Evolutionary conservation across 2,797 vertebrate species (phyloP).

Genomic region (Oreonectes daqikongensis): DNA sequence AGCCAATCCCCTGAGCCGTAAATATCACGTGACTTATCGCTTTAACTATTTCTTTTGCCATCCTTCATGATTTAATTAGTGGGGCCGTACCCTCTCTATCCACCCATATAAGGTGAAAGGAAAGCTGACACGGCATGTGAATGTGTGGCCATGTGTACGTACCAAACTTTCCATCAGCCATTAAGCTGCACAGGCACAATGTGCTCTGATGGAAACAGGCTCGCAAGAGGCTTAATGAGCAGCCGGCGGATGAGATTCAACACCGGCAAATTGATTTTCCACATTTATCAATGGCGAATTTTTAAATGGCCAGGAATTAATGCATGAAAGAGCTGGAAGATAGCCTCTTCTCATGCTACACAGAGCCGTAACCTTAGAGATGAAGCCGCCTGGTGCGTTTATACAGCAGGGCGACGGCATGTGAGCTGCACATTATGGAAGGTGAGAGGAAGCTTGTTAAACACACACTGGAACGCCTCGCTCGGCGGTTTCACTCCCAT

Average conservation of each 20-base stretch:
- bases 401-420: conserved; percentile 17
- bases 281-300: conserved; percentile 69
- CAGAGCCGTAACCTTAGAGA: conserved; percentile 22
- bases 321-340: conserved; percentile 40
- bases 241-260: conserved; percentile 60
- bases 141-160: conserved; percentile 60
- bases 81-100: background rate
- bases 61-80: background rate
- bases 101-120: background rate
- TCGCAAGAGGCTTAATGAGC: conserved; percentile 72
- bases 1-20: background rate
- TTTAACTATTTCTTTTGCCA: background rate
- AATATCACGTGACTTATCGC: background rate
- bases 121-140: conserved; percentile 17
- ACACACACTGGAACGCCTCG: conserved; percentile 26
- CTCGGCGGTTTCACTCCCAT: conserved; percentile 40
- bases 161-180: conserved; percentile 60
- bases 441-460: conserved; percentile 53
- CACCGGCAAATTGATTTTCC: conserved; percentile 68
- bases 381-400: conserved; percentile 7
- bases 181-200: conserved; percentile 66
- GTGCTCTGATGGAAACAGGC: conserved; percentile 69
- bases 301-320: conserved; percentile 64
- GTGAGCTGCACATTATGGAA: conserved; percentile 19
- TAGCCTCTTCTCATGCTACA: conserved; percentile 43